Evolutionary conservation across 2,888 invertebrate species (phyloP), one percentile per base, ranked within the genome.

Genomic region (Disparrhopalites patrizii): DNA sequence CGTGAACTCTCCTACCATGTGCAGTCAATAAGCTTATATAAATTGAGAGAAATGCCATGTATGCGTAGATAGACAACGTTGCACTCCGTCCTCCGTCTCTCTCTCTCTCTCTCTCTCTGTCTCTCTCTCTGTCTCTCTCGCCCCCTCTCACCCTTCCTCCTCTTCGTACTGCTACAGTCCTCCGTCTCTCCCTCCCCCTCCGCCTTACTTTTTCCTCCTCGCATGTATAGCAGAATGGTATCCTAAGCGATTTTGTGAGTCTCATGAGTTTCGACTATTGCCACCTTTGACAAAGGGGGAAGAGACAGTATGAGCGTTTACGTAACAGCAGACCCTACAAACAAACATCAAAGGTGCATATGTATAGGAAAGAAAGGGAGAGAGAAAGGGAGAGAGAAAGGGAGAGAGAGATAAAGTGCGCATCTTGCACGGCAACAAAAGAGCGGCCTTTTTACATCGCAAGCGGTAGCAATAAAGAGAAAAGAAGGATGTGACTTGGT

Each of bases 1-100:
- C 68, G 67, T 71, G 57, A 65, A 60, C 54, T 56, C 60, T 43
- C 57, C 47, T 64, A 47, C 64, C 51, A 61, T 61, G 61, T 61
- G 61, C 61, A 61, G 61, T 61, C 61, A 61, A 61, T 61, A 61
- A 61, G 61, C 61, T 51, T 33, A 23, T 61, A 33, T 61, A 33
- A 43, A 50, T 61, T 50, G 23, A 8, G 27, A 30, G 31, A 51
- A 33, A 31, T 31, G 30, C 33, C 43, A 20, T 38, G 28, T 51
- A 28, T 28, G 23, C 56, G n/a, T 58, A 28, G 23, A 40, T 28
- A 23, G 10, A 57, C 40, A 3, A n/a, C 28, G 27, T 55, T 31
- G 18, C 10, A 55, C 18, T 28, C 30, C 30, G 25, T 28, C 27
- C 10, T 31, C 15, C 18, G 30, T 3, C 36, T 36, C 55, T 55